These are phyloP conservation scores for Erpornis zantholeuca DNA, from an alignment of 2,113 vertebrate species.

Conservation along the genomic window DNA sequence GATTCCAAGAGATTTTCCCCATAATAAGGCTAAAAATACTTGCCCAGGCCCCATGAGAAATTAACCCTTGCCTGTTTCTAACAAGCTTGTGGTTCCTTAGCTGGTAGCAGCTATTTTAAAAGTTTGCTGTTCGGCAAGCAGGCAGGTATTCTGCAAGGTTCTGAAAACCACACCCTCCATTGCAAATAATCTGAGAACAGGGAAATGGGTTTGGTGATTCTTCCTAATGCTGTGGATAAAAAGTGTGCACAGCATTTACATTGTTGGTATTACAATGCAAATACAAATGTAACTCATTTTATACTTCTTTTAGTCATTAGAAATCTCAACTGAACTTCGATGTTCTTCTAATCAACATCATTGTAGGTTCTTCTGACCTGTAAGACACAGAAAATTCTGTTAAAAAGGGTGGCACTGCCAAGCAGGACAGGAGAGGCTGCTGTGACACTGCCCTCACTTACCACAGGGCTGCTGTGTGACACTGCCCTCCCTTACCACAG, in stretches of 20 bases:
- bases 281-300: neutral
- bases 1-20: neutral
- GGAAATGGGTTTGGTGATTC: neutral
- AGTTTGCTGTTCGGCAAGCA: neutral
- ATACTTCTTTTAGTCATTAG: neutral
- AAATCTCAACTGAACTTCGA: neutral
- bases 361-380: constrained; percentile 60
- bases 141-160: neutral
- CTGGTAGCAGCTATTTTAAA: neutral
- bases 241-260: neutral
- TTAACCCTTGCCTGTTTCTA: neutral
- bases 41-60: neutral
- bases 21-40: neutral
- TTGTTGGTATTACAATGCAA: neutral
- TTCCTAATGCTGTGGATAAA: neutral
- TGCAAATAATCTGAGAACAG: neutral
- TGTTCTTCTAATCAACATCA: constrained; percentile 22
- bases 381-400: neutral
- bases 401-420: neutral
- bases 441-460: neutral
- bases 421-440: neutral
- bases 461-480: neutral
- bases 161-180: neutral
- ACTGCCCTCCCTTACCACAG: neutral
- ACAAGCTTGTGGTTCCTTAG: neutral